phyloP scores from a whole-genome alignment of 2,797 vertebrate species.

The Vultur gryphus region DNA sequence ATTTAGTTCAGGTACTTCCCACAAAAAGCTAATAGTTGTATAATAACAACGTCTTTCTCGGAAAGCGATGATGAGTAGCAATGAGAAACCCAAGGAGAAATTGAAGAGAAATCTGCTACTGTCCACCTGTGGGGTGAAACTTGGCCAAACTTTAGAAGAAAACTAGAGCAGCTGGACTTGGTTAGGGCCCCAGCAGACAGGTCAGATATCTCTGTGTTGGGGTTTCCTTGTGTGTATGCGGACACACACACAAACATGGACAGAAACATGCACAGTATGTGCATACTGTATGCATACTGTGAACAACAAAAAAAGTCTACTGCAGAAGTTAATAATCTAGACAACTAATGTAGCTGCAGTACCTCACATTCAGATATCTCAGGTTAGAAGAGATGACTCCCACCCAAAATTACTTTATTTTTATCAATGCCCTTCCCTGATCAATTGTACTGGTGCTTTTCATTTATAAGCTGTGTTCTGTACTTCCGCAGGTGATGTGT shows the following conservation, averaged over 20 bases:
- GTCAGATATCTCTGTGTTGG: background rate
- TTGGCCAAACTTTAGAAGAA: background rate
- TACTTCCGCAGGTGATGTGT: background rate
- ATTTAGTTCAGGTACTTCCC: background rate
- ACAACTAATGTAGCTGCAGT: background rate
- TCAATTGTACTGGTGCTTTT: background rate
- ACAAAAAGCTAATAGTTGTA: background rate
- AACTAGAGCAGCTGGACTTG: background rate
- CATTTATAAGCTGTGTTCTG: background rate
- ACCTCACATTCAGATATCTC: background rate
- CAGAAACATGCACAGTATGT: background rate
- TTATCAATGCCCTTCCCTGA: background rate
- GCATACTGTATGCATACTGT: background rate
- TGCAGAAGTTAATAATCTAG: background rate
- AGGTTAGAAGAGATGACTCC: background rate
- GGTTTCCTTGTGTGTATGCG: background rate
- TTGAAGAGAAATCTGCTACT: background rate
- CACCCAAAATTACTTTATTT: background rate
- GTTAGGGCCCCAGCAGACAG: background rate
- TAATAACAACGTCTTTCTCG: background rate
- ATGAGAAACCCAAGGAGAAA: background rate
- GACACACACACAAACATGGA: background rate
- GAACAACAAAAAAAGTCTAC: background rate
- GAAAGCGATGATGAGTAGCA: background rate
- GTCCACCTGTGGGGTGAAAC: background rate